Evolutionary conservation across 2,888 invertebrate genomes (phyloP).

Genomic region (Mesopsocus fuscifrons): DNA sequence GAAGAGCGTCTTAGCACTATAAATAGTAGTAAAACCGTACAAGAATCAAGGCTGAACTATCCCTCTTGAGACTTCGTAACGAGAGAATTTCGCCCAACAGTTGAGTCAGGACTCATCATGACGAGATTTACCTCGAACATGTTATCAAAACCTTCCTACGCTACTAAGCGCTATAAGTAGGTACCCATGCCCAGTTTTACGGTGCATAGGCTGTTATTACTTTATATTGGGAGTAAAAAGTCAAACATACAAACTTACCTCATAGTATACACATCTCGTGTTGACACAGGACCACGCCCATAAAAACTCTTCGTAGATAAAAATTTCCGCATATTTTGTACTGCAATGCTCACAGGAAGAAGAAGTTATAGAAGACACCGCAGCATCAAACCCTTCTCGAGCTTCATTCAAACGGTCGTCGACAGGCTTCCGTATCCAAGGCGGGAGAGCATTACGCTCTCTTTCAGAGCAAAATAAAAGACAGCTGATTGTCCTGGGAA

Average conservation of each 20-base stretch:
- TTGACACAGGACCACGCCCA: slow-evolving; percentile 77
- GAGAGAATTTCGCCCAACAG: too few species aligned
- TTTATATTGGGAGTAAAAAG: not conserved
- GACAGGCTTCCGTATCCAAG: slow-evolving; percentile 26
- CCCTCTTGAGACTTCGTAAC: too few species aligned
- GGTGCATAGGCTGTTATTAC: not conserved
- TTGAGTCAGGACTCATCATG: too few species aligned
- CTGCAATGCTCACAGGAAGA: slow-evolving; percentile 25
- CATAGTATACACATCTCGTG: slow-evolving; percentile 54
- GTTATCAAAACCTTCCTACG: too few species aligned
- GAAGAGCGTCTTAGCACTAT: too few species aligned
- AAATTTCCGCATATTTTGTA: slow-evolving; percentile 26
- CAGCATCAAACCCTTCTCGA: too few species aligned
- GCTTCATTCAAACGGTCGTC: not conserved
- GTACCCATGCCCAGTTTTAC: not conserved
- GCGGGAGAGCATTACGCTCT: slow-evolving; percentile 33
- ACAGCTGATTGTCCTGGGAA: slow-evolving; percentile 45
- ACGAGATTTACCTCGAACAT: not conserved
- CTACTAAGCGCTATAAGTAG: too few species aligned
- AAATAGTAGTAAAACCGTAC: too few species aligned
- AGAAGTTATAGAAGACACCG: too few species aligned
- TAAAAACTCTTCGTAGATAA: slow-evolving; percentile 37
- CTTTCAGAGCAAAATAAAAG: slow-evolving; percentile 44
- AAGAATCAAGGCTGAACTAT: too few species aligned
- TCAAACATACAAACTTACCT: not conserved